Base-by-base conservation (phyloP, 2,797 vertebrate species). In the Chaetophractus vellerosus region DNA sequence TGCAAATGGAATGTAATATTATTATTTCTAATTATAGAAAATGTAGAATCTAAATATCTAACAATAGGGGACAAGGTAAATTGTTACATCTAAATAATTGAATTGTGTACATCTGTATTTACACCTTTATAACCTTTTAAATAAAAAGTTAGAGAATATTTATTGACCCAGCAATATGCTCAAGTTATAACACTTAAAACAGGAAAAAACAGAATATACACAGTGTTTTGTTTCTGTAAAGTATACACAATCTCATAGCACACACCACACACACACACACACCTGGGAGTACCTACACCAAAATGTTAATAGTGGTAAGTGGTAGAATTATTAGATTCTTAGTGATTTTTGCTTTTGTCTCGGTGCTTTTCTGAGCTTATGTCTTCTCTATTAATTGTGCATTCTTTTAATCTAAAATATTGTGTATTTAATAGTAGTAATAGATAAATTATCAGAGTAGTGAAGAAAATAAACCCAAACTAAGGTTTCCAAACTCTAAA, bases 101-200 rank as follows among this genome's bases (percentile, higher is more conserved):
- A 91, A 88, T 19, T 55, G 21, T 55, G 52, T 85, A 78, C 31
- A 55, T 21, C 3, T 52, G 9, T 15, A 52, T 72, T 74, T 14
- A 24, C 33, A 84, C 7, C 9, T 83, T 88, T 64, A 90, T 19
- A 78, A 84, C 48, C 45, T 88, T 93, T 87, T 90, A 74, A 96
- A 52, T 63, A 86, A 96, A 93, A 91, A 14, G 11, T 83, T 72
- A 87, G 88, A 95, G n/a, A 93, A 88, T 74, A 88, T 36, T 59
- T 94, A 45, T 31, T 50, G 57, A 78, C 50, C 61, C 8, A 72
- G 8, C 64, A 68, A 91, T 45, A 87, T 2, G 16, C 24, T 95
- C 52, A 82, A 7, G 68, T 55, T 88, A 78, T 50, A 89, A 90
- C n/a, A 45, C 9, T 31, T 87, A 96, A 89, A 72, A 26, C 45